Evolutionary conservation across 1,140 invertebrate genomes (phyloP), one percentile per base, ranked within the genome.

Genomic region (Mamestra configurata): DNA sequence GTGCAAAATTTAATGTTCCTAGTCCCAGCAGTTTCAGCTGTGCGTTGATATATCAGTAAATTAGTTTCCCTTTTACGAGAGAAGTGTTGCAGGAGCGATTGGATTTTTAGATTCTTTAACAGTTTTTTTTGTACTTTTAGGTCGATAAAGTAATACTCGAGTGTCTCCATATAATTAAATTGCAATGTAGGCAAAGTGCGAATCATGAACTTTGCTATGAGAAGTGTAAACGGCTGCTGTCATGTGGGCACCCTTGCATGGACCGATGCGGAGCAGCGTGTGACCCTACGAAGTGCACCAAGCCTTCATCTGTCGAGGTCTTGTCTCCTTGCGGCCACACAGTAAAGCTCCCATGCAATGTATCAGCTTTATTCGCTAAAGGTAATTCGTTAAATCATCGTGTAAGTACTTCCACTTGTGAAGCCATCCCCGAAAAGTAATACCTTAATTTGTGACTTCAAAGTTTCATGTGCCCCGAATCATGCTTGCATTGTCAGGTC

Each of bases 241-340:
- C 79, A 8, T 96, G 96, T 86, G 95, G 95, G 0, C 96, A 96
- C 84, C 31, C 22, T 0, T 96, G 96, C 84, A 80, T 15, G 7
- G 81, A 83, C 0, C 76, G 61, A 40, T 96, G 96, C 81, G 83
- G 75, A 10, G 83, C 90, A 4, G 22, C 18, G 0, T 96, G 96
- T 66, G 92, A 92, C 24, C 20, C n/a, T 0, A 15, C 18, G 0
- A 73, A 53, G 13, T 96, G 96, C 78, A 84, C 55, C 5, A 81
- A 78, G 49, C 61, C 87, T 7, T 80, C 91, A 0, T 53, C 84
- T 4, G 75, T 53, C 27, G 57, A 77, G n/a, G 83, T 89, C 53
- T 10, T 46, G 8, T 84, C 92, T 5, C 84, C 88, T 6, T 96
- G 96, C 84, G 94, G 94, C 4, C 96, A 96, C 81, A 66, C 71